phyloP scores from a whole-genome alignment of 2,888 invertebrate species.

The Leptinotarsa peninsularis region DNA sequence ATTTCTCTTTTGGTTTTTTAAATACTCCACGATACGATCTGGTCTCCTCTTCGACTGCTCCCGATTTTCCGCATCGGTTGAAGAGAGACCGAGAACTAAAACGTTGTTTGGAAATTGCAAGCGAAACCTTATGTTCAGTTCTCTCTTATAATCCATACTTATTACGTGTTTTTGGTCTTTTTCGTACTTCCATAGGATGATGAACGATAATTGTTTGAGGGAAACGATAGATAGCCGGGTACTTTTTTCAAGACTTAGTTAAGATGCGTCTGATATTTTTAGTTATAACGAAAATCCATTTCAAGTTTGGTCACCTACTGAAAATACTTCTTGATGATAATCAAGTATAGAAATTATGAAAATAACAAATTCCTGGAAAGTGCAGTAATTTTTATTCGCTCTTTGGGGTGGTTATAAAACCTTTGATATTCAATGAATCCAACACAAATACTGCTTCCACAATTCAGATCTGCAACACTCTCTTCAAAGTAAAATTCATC shows the following conservation, averaged over 20 bases:
- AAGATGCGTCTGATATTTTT: too few relatives aligned
- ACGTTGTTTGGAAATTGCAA: slow-evolving; percentile 46
- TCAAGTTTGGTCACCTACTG: too few relatives aligned
- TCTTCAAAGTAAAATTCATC: too few relatives aligned
- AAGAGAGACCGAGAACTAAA: slow-evolving; percentile 45
- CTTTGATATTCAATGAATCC: too few relatives aligned
- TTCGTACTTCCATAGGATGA: slow-evolving; percentile 62
- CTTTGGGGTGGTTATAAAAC: too few relatives aligned
- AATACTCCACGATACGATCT: slow-evolving; percentile 43
- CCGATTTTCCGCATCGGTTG: slow-evolving; percentile 39
- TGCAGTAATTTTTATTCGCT: too few relatives aligned
- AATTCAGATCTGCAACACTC: too few relatives aligned
- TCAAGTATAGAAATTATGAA: too few relatives aligned
- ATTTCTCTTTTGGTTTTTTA: slow-evolving; percentile 51
- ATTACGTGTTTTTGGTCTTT: slow-evolving; percentile 65
- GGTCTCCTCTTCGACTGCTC: slow-evolving; percentile 42
- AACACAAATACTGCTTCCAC: too few relatives aligned
- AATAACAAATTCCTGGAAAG: too few relatives aligned
- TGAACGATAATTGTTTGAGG: slow-evolving; percentile 64
- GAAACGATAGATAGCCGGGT: slow-evolving; percentile 53
- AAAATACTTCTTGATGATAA: too few relatives aligned
- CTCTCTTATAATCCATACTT: slow-evolving; percentile 66
- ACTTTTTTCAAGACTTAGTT: slow-evolving; percentile 26
- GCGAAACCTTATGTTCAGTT: slow-evolving; percentile 58
- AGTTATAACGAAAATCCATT: too few relatives aligned